Conservation (phyloP, 1,140 invertebrate genomes). For the Marisa cornuarietis region DNA sequence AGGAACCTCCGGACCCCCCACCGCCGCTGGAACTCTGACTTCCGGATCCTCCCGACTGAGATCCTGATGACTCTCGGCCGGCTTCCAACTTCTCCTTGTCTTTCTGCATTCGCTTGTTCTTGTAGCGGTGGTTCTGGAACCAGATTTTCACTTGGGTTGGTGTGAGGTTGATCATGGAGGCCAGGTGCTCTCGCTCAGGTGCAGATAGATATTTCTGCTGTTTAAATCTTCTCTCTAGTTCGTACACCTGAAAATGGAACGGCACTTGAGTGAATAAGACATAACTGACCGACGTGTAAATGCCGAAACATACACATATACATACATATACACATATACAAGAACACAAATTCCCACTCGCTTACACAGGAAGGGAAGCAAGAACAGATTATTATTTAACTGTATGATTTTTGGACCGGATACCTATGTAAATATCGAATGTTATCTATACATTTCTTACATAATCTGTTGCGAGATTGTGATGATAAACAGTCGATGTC, state of each 20-base stretch:
- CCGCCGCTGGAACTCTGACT: slow-evolving; percentile 20
- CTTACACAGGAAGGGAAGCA: neutral
- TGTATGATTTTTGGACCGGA: no score
- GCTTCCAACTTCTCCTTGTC: slow-evolving; percentile 62
- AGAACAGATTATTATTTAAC: neutral
- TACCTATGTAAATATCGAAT: no score
- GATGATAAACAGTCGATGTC: no score
- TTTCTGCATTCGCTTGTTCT: slow-evolving; percentile 74
- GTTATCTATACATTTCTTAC: no score
- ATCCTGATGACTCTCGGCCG: slow-evolving; percentile 20
- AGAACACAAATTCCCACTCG: neutral
- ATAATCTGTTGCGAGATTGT: no score
- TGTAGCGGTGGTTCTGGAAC: slow-evolving; percentile 84
- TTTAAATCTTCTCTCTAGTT: slow-evolving; percentile 92
- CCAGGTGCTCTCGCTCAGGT: slow-evolving; percentile 94
- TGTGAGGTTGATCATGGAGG: slow-evolving; percentile 89
- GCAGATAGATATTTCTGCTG: slow-evolving; percentile 96
- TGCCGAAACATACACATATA: neutral
- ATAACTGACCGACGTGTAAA: neutral
- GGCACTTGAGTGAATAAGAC: neutral
- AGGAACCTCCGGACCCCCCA: neutral
- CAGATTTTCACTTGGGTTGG: slow-evolving; percentile 96
- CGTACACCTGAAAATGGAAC: slow-evolving; percentile 69
- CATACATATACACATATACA: neutral
- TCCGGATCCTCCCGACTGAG: slow-evolving; percentile 18